Evolutionary conservation across 2,888 invertebrate genomes (phyloP).

Genomic region (Melieria picta): DNA sequence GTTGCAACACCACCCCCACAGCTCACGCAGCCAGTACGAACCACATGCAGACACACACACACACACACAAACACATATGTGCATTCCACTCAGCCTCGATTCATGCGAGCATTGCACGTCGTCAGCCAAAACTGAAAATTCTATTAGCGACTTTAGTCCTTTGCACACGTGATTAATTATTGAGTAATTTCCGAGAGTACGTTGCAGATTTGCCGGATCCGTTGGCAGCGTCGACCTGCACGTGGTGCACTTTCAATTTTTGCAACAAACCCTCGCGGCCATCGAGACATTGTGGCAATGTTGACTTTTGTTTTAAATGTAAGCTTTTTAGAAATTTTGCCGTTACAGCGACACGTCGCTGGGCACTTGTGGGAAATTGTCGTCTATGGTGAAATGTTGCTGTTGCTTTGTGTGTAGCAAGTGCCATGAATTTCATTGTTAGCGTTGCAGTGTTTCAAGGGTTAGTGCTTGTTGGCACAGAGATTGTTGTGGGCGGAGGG

Average conservation of each 20-base stretch:
- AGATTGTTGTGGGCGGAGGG: too few species aligned
- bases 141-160: conserved; percentile 54
- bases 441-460: neutral
- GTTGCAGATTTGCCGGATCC: conserved; percentile 31
- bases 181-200: conserved; percentile 58
- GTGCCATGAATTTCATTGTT: neutral
- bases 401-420: neutral
- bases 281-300: neutral
- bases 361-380: neutral
- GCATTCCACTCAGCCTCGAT: neutral
- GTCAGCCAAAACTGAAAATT: conserved; percentile 47
- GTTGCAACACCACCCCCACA: neutral
- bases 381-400: neutral
- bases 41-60: conserved; percentile 8
- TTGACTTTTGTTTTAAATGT: conserved; percentile 15
- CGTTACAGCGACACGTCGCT: neutral
- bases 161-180: conserved; percentile 62
- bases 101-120: conserved; percentile 7
- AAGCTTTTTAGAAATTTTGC: conserved; percentile 15
- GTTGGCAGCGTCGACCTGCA: neutral
- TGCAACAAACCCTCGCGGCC: too few species aligned
- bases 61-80: conserved; percentile 7
- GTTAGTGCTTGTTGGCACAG: neutral
- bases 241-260: neutral
- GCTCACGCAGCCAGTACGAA: too few species aligned